A percentile compares a stretch with the other conserved stretches of the same genome.
These are phyloP conservation scores for Cetonia aurata DNA, from an alignment of 2,888 invertebrate species.

Conservation along the genomic window DNA sequence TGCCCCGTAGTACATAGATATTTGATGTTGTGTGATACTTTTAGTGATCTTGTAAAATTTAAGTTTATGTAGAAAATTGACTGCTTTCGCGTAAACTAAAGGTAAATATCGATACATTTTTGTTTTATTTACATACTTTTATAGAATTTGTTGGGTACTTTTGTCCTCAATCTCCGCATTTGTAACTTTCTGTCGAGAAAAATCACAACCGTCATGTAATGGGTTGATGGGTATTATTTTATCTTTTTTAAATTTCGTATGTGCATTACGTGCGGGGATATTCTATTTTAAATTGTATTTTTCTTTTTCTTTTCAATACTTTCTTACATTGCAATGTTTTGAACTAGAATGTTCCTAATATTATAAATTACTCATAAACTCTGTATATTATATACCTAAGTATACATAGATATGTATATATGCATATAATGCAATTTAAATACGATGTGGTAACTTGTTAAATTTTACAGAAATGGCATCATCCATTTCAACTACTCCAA, in stretches of 20 bases:
- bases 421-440: slow-evolving; percentile 49
- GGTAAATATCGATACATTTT: slow-evolving; percentile 55
- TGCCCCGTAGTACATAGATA: slow-evolving; percentile 57
- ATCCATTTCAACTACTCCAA: slow-evolving; percentile 49
- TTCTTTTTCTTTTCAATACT: slow-evolving; percentile 32
- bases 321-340: slow-evolving; percentile 2
- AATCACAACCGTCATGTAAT: slow-evolving; percentile 52
- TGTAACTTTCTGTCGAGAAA: slow-evolving; percentile 48
- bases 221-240: slow-evolving; percentile 47
- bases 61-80: slow-evolving; percentile 54
- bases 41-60: slow-evolving; percentile 59
- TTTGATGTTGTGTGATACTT: slow-evolving; percentile 57
- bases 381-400: slow-evolving; percentile 8
- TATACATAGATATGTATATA: too few species aligned
- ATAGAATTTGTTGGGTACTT: slow-evolving; percentile 19
- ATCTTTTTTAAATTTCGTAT: slow-evolving; percentile 44
- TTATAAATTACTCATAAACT: slow-evolving; percentile 39
- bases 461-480: slow-evolving; percentile 59
- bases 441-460: slow-evolving; percentile 50
- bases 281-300: background rate
- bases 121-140: slow-evolving; percentile 48
- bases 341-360: slow-evolving; percentile 18
- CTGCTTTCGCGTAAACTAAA: slow-evolving; percentile 47
- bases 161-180: slow-evolving; percentile 40
- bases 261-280: background rate